These are phyloP conservation scores for Calidris pugnax DNA, from an alignment of 2,113 vertebrate species.

Conservation along the genomic window DNA sequence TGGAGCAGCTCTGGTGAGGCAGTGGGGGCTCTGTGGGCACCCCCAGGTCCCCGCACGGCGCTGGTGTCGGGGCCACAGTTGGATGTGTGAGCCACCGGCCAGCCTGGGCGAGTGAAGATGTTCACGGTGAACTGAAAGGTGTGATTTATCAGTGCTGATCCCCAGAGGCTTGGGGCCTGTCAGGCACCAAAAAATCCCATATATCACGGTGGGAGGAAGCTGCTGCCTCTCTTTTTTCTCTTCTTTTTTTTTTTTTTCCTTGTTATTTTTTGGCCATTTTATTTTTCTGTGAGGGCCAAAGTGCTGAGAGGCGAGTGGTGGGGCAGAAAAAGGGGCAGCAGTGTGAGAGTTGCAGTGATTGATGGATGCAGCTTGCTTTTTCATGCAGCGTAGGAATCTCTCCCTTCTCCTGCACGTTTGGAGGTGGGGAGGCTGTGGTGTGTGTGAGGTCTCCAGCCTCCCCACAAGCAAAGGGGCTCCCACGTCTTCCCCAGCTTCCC, in stretches of 20 bases:
- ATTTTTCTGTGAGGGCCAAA: not conserved
- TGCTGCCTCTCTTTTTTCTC: not conserved
- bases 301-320: rapidly evolving
- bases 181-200: slow-evolving; percentile 43
- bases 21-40: not conserved
- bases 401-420: rapidly evolving
- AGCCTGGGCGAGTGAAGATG: not conserved
- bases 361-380: not conserved
- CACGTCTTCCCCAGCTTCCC: rapidly evolving
- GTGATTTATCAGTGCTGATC: slow-evolving; percentile 65
- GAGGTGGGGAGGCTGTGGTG: rapidly evolving
- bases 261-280: not conserved
- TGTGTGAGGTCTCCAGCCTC: not conserved
- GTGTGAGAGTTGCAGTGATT: rapidly evolving
- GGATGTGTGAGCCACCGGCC: not conserved
- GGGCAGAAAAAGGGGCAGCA: not conserved
- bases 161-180: slow-evolving; percentile 20
- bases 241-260: too few relatives aligned
- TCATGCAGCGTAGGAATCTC: rapidly evolving
- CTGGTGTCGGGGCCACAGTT: not conserved
- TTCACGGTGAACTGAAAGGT: slow-evolving; percentile 36
- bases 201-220: not conserved
- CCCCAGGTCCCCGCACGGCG: rapidly evolving
- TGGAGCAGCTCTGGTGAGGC: not conserved
- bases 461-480: not conserved